Conservation (phyloP, 2,113 vertebrate genomes). For the Nanger granti region DNA sequence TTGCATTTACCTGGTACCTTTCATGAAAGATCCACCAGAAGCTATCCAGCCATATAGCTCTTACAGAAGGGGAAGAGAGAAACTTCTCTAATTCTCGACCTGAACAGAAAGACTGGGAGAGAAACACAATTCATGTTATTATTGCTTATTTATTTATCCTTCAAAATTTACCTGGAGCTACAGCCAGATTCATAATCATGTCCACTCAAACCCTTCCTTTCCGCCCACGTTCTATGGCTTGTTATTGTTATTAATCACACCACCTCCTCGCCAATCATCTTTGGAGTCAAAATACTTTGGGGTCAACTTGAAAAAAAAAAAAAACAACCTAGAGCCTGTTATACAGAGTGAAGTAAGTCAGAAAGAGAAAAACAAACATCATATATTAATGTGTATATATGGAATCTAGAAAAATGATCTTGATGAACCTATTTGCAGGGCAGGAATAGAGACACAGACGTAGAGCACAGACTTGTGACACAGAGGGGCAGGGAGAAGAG, state of each 20-base stretch:
- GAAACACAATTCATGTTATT: constrained; percentile 27
- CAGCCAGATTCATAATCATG: neutral
- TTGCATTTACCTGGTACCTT: constrained; percentile 68
- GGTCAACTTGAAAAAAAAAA: neutral
- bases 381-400: neutral
- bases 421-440: neutral
- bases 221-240: neutral
- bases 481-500: neutral
- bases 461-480: neutral
- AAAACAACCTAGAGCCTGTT: neutral
- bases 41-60: constrained; percentile 70
- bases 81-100: constrained; percentile 61
- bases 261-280: neutral
- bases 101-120: constrained; percentile 61
- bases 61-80: constrained; percentile 47
- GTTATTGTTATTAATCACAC: neutral
- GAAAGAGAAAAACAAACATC: neutral
- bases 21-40: constrained; percentile 78
- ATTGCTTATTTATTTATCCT: neutral
- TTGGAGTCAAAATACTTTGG: neutral
- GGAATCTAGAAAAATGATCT: neutral
- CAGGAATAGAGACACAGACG: neutral
- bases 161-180: neutral
- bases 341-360: neutral
- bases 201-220: neutral